Evolutionary conservation across 2,797 vertebrate species (phyloP).

Genomic region (Pseudochaenichthys georgianus): DNA sequence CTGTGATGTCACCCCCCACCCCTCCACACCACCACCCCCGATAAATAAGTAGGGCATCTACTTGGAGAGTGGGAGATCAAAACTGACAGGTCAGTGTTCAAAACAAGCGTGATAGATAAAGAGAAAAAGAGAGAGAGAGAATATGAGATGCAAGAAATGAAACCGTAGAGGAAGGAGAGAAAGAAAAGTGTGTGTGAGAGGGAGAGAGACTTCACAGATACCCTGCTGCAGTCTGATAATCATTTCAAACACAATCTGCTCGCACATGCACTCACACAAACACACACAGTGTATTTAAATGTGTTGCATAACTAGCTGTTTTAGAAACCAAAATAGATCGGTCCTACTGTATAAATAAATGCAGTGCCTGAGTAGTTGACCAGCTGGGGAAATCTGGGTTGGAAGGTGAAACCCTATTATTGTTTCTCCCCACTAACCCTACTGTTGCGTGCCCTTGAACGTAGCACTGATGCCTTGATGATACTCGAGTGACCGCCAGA

Average conservation of each 20-base stretch:
- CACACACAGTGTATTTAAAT: conserved; percentile 33
- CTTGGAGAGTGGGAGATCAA: conserved; percentile 56
- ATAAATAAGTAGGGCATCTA: conserved; percentile 60
- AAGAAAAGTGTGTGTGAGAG: neutral
- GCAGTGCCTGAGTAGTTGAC: conserved; percentile 2
- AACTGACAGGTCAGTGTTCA: conserved; percentile 56
- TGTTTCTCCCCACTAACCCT: neutral
- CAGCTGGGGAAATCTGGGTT: neutral
- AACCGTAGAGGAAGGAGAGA: neutral
- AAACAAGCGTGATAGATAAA: conserved; percentile 37
- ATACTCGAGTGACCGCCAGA: no score
- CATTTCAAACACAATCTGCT: conserved; percentile 42
- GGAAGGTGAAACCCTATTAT: conserved; percentile 12
- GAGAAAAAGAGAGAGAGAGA: conserved; percentile 12
- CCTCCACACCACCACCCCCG: conserved; percentile 9
- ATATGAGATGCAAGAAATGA: neutral
- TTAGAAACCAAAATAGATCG: conserved; percentile 41
- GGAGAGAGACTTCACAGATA: conserved; percentile 20
- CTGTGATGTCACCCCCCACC: conserved; percentile 16
- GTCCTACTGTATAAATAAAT: conserved; percentile 10
- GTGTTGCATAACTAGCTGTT: conserved; percentile 48
- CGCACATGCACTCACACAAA: conserved; percentile 19
- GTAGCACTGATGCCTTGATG: neutral
- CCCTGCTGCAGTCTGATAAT: conserved; percentile 29
- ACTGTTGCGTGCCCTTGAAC: neutral